These are phyloP conservation scores for Trichonephila clavata DNA, from an alignment of 1,140 invertebrate species.

Conservation along the genomic window DNA sequence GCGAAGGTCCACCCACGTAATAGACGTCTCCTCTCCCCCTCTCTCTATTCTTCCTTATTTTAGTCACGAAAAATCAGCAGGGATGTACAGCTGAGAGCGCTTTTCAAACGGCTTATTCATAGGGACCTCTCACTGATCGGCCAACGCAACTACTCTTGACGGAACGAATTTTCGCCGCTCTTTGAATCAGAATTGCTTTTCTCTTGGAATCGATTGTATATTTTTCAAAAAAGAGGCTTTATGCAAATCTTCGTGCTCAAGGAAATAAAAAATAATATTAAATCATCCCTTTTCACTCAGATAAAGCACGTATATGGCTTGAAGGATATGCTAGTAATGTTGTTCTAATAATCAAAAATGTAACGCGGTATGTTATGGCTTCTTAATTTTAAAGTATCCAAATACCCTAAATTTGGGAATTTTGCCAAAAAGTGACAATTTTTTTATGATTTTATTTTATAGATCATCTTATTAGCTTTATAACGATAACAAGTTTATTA, in stretches of 20 bases:
- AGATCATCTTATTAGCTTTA: too few relatives aligned
- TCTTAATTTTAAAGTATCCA: too few relatives aligned
- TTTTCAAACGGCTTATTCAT: constrained; percentile 1
- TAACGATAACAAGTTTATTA: too few relatives aligned
- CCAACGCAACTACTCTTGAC: background rate
- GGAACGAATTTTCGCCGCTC: background rate
- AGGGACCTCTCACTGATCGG: background rate
- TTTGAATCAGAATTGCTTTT: background rate
- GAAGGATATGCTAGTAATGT: too few relatives aligned
- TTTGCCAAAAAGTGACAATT: too few relatives aligned
- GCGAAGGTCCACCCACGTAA: constrained; percentile 38
- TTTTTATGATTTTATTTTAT: too few relatives aligned
- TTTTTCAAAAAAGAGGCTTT: background rate
- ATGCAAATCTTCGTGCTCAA: background rate
- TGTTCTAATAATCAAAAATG: too few relatives aligned
- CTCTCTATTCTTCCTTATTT: background rate
- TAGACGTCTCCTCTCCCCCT: background rate
- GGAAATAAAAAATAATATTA: background rate
- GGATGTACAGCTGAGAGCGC: background rate
- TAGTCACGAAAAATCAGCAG: constrained; percentile 29
- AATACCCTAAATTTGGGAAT: too few relatives aligned
- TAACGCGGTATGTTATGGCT: too few relatives aligned
- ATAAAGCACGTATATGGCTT: too few relatives aligned
- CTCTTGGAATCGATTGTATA: background rate
- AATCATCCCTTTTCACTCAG: too few relatives aligned